These are phyloP conservation scores for Acleris sparsana DNA, from an alignment of 2,888 invertebrate genomes.

Conservation along the genomic window DNA sequence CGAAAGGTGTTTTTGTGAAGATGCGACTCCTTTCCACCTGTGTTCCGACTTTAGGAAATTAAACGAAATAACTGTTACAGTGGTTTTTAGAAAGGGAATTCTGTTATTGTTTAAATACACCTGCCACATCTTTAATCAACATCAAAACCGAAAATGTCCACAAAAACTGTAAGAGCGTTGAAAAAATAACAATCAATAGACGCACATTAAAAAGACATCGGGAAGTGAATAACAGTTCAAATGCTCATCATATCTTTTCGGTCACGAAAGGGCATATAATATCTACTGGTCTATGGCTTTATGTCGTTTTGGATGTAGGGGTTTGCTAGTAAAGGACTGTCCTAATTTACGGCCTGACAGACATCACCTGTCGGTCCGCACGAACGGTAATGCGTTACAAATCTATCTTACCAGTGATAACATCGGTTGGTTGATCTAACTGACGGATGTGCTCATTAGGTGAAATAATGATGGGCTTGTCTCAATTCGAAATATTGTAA, in stretches of 20 bases:
- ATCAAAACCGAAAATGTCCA: background rate
- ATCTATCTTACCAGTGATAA: constrained; percentile 26
- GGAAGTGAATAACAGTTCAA: constrained; percentile 68
- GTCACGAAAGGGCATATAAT: constrained; percentile 41
- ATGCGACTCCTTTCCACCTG: too few species aligned
- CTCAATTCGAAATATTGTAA: constrained; percentile 16
- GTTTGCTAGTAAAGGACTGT: background rate
- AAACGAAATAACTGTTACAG: too few species aligned
- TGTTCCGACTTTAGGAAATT: too few species aligned
- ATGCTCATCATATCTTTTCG: constrained; percentile 57
- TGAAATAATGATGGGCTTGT: constrained; percentile 28
- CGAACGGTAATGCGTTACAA: constrained; percentile 21
- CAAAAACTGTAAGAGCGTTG: constrained; percentile 43
- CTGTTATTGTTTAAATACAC: background rate
- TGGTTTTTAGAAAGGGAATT: too few species aligned
- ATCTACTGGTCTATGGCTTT: background rate
- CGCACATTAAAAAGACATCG: constrained; percentile 72
- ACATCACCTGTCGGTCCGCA: constrained; percentile 27
- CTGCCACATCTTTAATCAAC: background rate
- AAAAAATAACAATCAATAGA: constrained; percentile 51
- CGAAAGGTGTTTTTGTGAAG: too few species aligned
- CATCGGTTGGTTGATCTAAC: constrained; percentile 23
- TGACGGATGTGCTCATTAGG: constrained; percentile 30
- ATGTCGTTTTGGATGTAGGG: constrained; percentile 6
- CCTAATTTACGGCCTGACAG: constrained; percentile 25